A percentile compares a stretch with the other conserved stretches of the same genome.
Conservation (phyloP, 2,888 invertebrate genomes). For the Leuctra nigra region DNA sequence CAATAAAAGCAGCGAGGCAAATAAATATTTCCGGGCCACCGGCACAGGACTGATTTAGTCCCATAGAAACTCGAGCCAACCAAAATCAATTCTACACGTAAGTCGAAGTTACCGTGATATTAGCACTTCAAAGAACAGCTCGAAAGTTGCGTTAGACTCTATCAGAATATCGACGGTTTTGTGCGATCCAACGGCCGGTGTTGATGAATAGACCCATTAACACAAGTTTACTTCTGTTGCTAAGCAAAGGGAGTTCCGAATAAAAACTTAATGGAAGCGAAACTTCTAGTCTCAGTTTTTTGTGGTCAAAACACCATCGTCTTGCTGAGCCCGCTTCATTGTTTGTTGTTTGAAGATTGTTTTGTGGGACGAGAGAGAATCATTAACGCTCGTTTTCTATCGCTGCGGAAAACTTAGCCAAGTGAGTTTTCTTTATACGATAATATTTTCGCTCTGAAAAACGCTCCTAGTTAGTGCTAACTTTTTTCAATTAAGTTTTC, state of each 20-base stretch:
- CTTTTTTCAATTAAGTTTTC: slow-evolving; percentile 14
- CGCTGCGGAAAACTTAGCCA: neutral
- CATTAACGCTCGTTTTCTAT: slow-evolving; percentile 12
- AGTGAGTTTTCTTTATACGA: neutral
- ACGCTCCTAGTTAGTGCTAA: neutral
- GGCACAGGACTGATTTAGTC: too few relatives aligned
- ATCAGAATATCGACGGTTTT: slow-evolving; percentile 7
- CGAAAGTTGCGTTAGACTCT: too few relatives aligned
- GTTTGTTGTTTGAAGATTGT: slow-evolving; percentile 11
- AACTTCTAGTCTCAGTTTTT: neutral
- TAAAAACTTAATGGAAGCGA: slow-evolving; percentile 15
- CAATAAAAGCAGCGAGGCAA: too few relatives aligned
- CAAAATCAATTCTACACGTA: too few relatives aligned
- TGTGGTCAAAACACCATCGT: slow-evolving; percentile 15
- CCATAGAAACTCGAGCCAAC: too few relatives aligned
- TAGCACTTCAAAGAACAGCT: too few relatives aligned
- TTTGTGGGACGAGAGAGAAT: neutral
- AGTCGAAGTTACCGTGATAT: too few relatives aligned
- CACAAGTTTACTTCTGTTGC: slow-evolving; percentile 17
- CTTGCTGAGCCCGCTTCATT: neutral
- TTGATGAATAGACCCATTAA: slow-evolving; percentile 20
- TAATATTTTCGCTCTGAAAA: slow-evolving; percentile 1
- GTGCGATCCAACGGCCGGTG: too few relatives aligned
- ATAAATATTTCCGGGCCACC: too few relatives aligned
- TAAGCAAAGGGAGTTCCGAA: slow-evolving; percentile 3